These are phyloP conservation scores for Volucella inflata DNA, from an alignment of 2,888 invertebrate species.

Conservation along the genomic window DNA sequence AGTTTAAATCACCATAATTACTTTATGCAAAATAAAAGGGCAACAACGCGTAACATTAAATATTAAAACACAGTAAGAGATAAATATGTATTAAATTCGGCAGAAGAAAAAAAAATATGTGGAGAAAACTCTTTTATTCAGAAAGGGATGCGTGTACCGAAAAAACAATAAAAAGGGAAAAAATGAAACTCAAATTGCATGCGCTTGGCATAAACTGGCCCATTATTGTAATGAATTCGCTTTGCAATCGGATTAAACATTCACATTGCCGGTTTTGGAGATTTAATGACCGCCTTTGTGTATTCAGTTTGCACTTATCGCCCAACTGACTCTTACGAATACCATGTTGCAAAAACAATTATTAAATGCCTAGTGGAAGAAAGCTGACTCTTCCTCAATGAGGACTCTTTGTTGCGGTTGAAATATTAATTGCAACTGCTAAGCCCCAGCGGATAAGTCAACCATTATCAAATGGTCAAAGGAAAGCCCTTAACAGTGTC, in stretches of 20 bases:
- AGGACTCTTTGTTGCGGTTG: no score
- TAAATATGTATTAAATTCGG: conserved; percentile 51
- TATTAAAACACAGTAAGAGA: conserved; percentile 17
- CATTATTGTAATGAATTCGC: conserved; percentile 45
- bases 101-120: conserved; percentile 29
- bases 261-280: conserved; percentile 24
- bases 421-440: no score
- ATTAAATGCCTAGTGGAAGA: no score
- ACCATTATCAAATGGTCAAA: no score
- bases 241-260: conserved; percentile 58
- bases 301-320: conserved; percentile 21
- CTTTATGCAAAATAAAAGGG: conserved; percentile 36
- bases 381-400: no score
- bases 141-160: background rate
- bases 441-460: no score
- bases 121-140: background rate
- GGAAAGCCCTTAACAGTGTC: no score
- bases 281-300: conserved; percentile 40
- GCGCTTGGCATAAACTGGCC: conserved; percentile 40
- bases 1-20: conserved; percentile 58
- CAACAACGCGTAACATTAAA: background rate
- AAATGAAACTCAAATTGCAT: conserved; percentile 26
- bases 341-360: no score
- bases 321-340: no score
- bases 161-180: background rate